These are phyloP conservation scores for Macrosoma leucophasiata DNA, from an alignment of 2,888 invertebrate species.

Conservation along the genomic window DNA sequence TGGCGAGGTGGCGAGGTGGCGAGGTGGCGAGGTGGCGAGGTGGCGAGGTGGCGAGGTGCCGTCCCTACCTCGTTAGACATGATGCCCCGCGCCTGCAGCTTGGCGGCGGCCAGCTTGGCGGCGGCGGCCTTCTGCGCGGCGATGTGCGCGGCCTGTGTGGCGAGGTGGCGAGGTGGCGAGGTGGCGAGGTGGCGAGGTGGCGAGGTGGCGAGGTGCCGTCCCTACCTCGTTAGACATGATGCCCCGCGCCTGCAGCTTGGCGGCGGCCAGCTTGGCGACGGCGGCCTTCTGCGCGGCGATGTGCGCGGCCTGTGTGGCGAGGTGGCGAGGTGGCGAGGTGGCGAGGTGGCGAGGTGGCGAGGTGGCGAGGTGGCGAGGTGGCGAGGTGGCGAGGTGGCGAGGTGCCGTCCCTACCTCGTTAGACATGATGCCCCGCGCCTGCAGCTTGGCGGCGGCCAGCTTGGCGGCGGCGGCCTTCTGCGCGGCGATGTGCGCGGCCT, in stretches of 20 bases:
- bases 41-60: neutral
- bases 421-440: constrained; percentile 37
- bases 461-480: constrained; percentile 67
- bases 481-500: constrained; percentile 64
- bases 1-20: neutral
- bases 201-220: neutral
- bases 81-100: constrained; percentile 41
- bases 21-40: too few relatives aligned
- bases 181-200: too few relatives aligned
- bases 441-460: constrained; percentile 50
- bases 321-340: constrained; percentile 19
- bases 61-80: constrained; percentile 35
- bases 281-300: constrained; percentile 68
- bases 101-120: constrained; percentile 55
- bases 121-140: constrained; percentile 68
- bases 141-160: constrained; percentile 61
- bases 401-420: constrained; percentile 32
- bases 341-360: neutral
- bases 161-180: too few relatives aligned
- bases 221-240: constrained; percentile 37
- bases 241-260: constrained; percentile 44
- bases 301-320: constrained; percentile 62
- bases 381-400: neutral
- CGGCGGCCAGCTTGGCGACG: constrained; percentile 56
- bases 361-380: neutral